Evolutionary conservation across 2,888 invertebrate species (phyloP).

Genomic region (Drosophila barbarae): DNA sequence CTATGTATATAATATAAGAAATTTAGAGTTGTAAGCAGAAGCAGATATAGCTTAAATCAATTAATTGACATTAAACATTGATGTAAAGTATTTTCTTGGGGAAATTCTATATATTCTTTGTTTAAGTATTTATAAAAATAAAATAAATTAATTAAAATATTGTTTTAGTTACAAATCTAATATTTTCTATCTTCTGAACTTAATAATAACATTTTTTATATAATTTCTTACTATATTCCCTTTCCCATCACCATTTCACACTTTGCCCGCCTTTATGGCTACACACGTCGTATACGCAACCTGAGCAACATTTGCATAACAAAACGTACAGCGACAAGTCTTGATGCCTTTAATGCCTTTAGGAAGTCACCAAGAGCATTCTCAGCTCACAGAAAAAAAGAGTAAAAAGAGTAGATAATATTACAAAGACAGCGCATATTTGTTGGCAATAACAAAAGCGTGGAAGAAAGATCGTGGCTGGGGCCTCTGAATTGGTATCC

Average conservation of each 20-base stretch:
- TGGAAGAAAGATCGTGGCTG: conserved; percentile 51
- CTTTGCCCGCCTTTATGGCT: conserved; percentile 45
- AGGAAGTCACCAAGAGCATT: conserved; percentile 66
- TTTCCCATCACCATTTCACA: conserved; percentile 34
- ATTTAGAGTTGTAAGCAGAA: not conserved
- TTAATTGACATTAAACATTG: too few relatives aligned
- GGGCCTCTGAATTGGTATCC: conserved; percentile 10
- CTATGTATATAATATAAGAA: not conserved
- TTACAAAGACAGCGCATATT: conserved; percentile 39
- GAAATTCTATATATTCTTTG: not conserved
- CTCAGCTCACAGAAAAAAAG: conserved; percentile 36
- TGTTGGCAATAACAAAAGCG: conserved; percentile 62
- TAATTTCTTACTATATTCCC: not conserved
- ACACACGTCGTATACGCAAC: conserved; percentile 73
- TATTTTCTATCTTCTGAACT: not conserved
- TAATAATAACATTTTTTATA: not conserved
- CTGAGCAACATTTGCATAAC: conserved; percentile 69
- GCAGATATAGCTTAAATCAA: too few relatives aligned
- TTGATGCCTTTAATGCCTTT: conserved; percentile 70
- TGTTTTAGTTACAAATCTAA: too few relatives aligned
- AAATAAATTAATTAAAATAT: not conserved
- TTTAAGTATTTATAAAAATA: not conserved
- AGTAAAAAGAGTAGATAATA: conserved; percentile 32
- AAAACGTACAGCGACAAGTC: conserved; percentile 70
- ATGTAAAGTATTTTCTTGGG: too few relatives aligned